phyloP scores from a whole-genome alignment of 2,113 vertebrate species.

The Notothenia coriiceps region DNA sequence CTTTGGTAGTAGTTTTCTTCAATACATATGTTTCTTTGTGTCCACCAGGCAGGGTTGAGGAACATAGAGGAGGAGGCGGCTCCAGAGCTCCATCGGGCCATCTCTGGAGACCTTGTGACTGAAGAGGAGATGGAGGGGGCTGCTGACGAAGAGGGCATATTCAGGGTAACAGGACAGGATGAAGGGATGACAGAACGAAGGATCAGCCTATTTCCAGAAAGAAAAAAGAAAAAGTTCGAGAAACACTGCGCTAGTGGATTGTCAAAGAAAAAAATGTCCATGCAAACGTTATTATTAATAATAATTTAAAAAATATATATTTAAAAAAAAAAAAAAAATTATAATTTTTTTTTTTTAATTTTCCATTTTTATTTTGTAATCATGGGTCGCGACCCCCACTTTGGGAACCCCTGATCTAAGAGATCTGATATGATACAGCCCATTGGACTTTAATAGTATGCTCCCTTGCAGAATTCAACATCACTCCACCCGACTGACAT shows the following conservation, averaged over 20 bases:
- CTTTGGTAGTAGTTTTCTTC: background rate
- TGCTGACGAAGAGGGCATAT: conserved; percentile 89
- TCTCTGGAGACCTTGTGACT: conserved; percentile 91
- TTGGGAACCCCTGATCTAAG: background rate
- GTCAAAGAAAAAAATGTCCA: too few relatives aligned
- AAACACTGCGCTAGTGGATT: too few relatives aligned
- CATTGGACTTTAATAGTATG: background rate
- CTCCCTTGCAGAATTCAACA: too few relatives aligned
- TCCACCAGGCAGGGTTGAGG: conserved; percentile 89
- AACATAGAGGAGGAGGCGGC: conserved; percentile 91
- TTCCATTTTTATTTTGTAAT: too few relatives aligned
- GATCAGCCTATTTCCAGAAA: too few relatives aligned
- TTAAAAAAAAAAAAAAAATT: too few relatives aligned
- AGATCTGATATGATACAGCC: background rate
- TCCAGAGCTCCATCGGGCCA: conserved; percentile 89
- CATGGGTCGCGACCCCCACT: too few relatives aligned
- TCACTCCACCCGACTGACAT: too few relatives aligned
- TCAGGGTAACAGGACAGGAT: conserved; percentile 59
- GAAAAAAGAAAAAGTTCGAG: too few relatives aligned
- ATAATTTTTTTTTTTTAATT: too few relatives aligned
- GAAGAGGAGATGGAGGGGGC: conserved; percentile 91
- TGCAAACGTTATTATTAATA: too few relatives aligned
- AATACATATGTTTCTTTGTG: background rate
- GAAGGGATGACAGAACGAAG: background rate
- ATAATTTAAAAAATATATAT: too few relatives aligned